Evolutionary conservation across 2,797 vertebrate species (phyloP).

Genomic region (Takifugu ocellatus): DNA sequence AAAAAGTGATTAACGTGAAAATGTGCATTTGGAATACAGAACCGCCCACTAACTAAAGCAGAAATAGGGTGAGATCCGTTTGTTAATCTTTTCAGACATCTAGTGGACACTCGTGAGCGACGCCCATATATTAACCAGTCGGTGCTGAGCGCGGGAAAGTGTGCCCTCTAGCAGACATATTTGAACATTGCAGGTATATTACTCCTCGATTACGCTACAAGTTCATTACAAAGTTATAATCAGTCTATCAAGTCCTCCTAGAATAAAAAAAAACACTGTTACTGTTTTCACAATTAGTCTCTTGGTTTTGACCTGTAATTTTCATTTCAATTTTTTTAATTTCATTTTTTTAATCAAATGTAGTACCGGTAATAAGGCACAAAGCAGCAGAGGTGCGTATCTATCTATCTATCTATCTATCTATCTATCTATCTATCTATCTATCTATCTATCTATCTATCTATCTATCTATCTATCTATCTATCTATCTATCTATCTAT

Average conservation of each 20-base stretch:
- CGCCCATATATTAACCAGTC: slow-evolving; percentile 4
- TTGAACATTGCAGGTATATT: too few relatives aligned
- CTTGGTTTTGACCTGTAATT: too few relatives aligned
- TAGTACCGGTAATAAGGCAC: not conserved
- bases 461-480: not conserved
- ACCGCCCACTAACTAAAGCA: slow-evolving; percentile 25
- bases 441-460: not conserved
- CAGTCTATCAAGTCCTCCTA: too few relatives aligned
- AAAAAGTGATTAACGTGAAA: too few relatives aligned
- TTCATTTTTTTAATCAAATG: too few relatives aligned
- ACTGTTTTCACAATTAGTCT: too few relatives aligned
- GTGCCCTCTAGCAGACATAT: too few relatives aligned
- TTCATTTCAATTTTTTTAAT: too few relatives aligned
- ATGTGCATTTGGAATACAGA: slow-evolving; percentile 10
- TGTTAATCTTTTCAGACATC: slow-evolving; percentile 23
- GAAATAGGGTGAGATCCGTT: not conserved
- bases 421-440: not conserved
- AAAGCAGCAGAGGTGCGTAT: not conserved
- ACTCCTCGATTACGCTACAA: too few relatives aligned
- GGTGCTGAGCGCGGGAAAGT: too few relatives aligned
- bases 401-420: not conserved
- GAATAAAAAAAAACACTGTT: too few relatives aligned
- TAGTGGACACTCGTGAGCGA: slow-evolving; percentile 22
- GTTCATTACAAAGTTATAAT: too few relatives aligned
- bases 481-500: not conserved